Percentiles rank a stretch among this genome's conserved stretches.
These are phyloP conservation scores for Heliconius hewitsoni DNA, from an alignment of 1,140 invertebrate species.

Conservation along the genomic window DNA sequence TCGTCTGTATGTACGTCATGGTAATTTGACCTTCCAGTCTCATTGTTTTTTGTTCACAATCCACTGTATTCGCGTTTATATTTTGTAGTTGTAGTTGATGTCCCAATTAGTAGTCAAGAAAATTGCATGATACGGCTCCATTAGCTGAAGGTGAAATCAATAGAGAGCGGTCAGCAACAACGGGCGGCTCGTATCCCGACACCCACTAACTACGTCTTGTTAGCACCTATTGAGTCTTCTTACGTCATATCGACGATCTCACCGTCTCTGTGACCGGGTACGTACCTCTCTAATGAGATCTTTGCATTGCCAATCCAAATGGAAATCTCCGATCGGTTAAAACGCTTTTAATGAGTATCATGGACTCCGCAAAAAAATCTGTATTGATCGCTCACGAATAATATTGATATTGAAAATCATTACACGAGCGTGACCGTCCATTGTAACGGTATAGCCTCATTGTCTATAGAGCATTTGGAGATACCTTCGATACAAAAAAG, in stretches of 20 bases:
- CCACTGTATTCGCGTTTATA: slow-evolving; percentile 22
- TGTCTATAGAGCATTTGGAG: slow-evolving; percentile 41
- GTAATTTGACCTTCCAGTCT: too few relatives aligned
- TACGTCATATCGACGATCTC: slow-evolving; percentile 58
- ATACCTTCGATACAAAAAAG: slow-evolving; percentile 10
- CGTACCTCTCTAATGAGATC: slow-evolving; percentile 56
- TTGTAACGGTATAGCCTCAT: slow-evolving; percentile 52
- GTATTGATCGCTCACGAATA: slow-evolving; percentile 53
- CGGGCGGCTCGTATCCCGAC: slow-evolving; percentile 30
- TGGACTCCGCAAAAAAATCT: slow-evolving; percentile 52
- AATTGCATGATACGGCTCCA: slow-evolving; percentile 52
- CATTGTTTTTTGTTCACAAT: too few relatives aligned
- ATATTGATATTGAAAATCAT: slow-evolving; percentile 62
- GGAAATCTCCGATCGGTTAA: slow-evolving; percentile 47
- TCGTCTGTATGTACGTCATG: too few relatives aligned
- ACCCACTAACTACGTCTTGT: slow-evolving; percentile 59
- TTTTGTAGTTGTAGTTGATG: slow-evolving; percentile 30
- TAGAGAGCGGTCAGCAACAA: slow-evolving; percentile 48
- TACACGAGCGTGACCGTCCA: slow-evolving; percentile 51
- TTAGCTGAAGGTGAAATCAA: slow-evolving; percentile 61
- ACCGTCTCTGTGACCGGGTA: slow-evolving; percentile 44
- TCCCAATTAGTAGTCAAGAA: slow-evolving; percentile 48
- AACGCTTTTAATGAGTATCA: slow-evolving; percentile 56
- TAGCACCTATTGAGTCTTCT: slow-evolving; percentile 65
- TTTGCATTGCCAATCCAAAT: slow-evolving; percentile 55